phyloP scores from a whole-genome alignment of 1,140 invertebrate genomes.

The Propsilocerus akamusi region DNA sequence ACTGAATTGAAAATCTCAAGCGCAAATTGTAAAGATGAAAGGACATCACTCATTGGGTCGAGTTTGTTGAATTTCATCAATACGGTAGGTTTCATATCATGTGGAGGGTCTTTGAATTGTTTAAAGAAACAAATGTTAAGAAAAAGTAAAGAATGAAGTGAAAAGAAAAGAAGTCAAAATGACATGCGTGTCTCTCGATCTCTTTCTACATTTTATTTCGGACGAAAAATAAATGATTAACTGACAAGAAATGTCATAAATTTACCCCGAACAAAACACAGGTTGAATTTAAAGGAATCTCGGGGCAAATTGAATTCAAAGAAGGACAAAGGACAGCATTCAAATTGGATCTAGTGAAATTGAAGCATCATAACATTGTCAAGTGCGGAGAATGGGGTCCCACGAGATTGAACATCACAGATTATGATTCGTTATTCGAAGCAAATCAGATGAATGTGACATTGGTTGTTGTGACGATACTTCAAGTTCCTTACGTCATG shows the following conservation, averaged over 20 bases:
- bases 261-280: too few species aligned
- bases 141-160: too few species aligned
- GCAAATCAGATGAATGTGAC: slow-evolving; percentile 63
- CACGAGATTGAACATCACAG: slow-evolving; percentile 54
- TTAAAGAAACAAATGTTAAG: too few species aligned
- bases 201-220: too few species aligned
- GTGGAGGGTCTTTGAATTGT: too few species aligned
- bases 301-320: slow-evolving; percentile 68
- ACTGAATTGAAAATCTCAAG: slow-evolving; percentile 37
- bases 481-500: slow-evolving; percentile 92
- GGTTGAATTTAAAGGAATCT: slow-evolving; percentile 36
- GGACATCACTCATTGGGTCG: slow-evolving; percentile 70
- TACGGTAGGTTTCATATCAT: too few species aligned
- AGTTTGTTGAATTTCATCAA: slow-evolving; percentile 83
- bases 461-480: slow-evolving; percentile 55
- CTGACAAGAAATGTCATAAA: too few species aligned
- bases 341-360: slow-evolving; percentile 60
- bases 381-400: slow-evolving; percentile 63
- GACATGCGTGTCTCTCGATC: too few species aligned
- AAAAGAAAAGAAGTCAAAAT: too few species aligned
- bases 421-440: slow-evolving; percentile 60
- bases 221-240: too few species aligned
- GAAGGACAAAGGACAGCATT: slow-evolving; percentile 59
- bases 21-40: slow-evolving; percentile 62
- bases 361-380: slow-evolving; percentile 46